These are phyloP conservation scores for Pseudotriccus pelzelni DNA, from an alignment of 2,797 vertebrate genomes.

Conservation along the genomic window DNA sequence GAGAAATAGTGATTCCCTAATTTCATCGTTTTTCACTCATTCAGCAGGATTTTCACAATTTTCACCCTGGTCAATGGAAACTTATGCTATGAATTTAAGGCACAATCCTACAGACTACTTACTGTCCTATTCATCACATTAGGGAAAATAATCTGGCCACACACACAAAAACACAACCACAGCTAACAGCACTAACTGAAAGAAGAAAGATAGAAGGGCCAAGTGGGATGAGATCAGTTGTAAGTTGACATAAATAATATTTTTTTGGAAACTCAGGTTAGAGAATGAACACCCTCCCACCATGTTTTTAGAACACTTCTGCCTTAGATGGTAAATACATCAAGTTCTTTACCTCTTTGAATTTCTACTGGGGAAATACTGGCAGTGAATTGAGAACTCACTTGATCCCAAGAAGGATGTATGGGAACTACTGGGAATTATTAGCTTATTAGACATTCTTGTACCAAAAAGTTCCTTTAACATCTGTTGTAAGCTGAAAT, in stretches of 20 bases:
- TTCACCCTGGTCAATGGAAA: neutral
- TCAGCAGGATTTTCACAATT: neutral
- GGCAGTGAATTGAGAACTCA: neutral
- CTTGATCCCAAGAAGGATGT: neutral
- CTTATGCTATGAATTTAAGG: neutral
- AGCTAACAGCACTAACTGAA: neutral
- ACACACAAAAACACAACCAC: neutral
- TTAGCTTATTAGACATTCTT: neutral
- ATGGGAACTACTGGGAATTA: neutral
- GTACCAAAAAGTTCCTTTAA: neutral
- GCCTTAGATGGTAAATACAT: neutral
- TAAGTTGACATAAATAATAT: neutral
- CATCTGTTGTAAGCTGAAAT: neutral
- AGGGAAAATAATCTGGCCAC: neutral
- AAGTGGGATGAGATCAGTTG: neutral
- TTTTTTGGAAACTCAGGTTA: neutral
- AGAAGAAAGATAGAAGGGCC: neutral
- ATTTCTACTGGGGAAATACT: neutral
- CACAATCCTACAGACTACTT: neutral
- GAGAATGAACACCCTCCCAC: neutral
- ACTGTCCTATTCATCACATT: neutral
- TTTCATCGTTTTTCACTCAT: neutral
- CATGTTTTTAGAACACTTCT: neutral
- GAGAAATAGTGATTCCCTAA: neutral
- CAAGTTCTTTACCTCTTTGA: neutral